phyloP scores from a whole-genome alignment of 2,797 vertebrate species.

The Crenuchus spilurus region DNA sequence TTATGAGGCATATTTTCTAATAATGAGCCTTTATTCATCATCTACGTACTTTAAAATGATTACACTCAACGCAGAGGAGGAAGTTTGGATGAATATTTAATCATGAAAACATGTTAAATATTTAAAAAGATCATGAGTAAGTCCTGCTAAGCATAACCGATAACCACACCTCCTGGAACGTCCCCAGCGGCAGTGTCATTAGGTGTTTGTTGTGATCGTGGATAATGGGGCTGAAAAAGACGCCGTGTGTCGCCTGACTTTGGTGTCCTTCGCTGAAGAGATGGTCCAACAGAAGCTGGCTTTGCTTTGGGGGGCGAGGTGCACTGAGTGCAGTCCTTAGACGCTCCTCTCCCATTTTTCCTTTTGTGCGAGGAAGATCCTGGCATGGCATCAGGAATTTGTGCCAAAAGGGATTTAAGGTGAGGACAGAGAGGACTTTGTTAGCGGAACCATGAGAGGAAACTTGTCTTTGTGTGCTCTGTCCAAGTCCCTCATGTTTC shows the following conservation, averaged over 20 bases:
- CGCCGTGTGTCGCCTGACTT: constrained; percentile 30
- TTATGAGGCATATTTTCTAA: no score
- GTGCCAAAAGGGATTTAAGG: constrained; percentile 55
- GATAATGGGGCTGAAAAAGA: constrained; percentile 32
- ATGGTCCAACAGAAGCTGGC: constrained; percentile 1
- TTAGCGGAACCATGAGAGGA: constrained; percentile 52
- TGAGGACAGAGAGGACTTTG: constrained; percentile 55
- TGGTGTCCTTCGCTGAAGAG: constrained; percentile 22
- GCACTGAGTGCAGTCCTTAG: constrained; percentile 30
- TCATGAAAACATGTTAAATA: constrained; percentile 38
- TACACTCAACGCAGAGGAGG: not conserved
- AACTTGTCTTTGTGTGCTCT: constrained; percentile 46
- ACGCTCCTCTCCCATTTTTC: not conserved
- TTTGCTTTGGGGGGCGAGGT: not conserved
- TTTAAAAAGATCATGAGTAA: constrained; percentile 39
- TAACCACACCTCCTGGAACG: constrained; percentile 13
- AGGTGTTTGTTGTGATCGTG: constrained; percentile 35
- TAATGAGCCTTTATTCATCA: no score
- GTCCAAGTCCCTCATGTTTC: constrained; percentile 55
- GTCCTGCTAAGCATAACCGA: constrained; percentile 21
- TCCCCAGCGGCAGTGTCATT: constrained; percentile 36
- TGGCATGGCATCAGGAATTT: constrained; percentile 46
- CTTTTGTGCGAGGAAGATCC: constrained; percentile 33
- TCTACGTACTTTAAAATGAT: not conserved
- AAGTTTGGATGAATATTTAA: constrained; percentile 45